These are phyloP conservation scores for Stenolophus ochropezus DNA, from an alignment of 2,888 invertebrate species.

Conservation along the genomic window DNA sequence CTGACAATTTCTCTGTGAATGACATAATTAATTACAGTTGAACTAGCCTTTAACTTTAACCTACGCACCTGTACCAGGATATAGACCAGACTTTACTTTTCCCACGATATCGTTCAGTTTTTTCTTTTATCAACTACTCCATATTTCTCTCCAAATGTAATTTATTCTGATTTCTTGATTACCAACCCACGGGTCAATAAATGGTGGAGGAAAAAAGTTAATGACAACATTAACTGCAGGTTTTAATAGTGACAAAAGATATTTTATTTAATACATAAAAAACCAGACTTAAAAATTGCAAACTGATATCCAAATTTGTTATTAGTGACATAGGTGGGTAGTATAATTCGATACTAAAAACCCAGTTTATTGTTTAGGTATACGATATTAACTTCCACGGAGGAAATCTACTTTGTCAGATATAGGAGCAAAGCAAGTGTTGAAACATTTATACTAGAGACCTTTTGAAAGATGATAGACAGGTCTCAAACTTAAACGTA, in stretches of 20 bases:
- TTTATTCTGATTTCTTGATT: conserved; percentile 35
- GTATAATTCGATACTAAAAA: too few relatives aligned
- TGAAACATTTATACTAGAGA: too few relatives aligned
- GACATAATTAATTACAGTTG: conserved; percentile 45
- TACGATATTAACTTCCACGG: too few relatives aligned
- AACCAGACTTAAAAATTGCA: background rate
- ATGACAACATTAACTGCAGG: conserved; percentile 7
- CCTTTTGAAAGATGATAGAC: too few relatives aligned
- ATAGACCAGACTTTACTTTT: conserved; percentile 4
- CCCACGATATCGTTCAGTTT: conserved; percentile 47
- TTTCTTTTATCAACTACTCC: background rate
- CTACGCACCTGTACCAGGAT: conserved; percentile 50
- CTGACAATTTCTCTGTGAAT: conserved; percentile 21
- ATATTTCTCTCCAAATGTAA: conserved; percentile 48
- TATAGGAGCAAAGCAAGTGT: too few relatives aligned
- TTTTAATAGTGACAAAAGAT: background rate
- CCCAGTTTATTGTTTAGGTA: too few relatives aligned
- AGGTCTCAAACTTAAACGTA: too few relatives aligned
- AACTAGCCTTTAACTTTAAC: conserved; percentile 45
- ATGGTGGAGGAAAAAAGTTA: background rate
- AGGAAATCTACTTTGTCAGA: too few relatives aligned
- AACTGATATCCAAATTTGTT: too few relatives aligned
- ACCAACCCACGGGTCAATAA: conserved; percentile 8
- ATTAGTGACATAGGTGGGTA: too few relatives aligned
- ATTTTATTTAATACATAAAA: background rate